Base-by-base conservation (phyloP, 1,140 invertebrate species). In the Bilobella aurantiaca region DNA sequence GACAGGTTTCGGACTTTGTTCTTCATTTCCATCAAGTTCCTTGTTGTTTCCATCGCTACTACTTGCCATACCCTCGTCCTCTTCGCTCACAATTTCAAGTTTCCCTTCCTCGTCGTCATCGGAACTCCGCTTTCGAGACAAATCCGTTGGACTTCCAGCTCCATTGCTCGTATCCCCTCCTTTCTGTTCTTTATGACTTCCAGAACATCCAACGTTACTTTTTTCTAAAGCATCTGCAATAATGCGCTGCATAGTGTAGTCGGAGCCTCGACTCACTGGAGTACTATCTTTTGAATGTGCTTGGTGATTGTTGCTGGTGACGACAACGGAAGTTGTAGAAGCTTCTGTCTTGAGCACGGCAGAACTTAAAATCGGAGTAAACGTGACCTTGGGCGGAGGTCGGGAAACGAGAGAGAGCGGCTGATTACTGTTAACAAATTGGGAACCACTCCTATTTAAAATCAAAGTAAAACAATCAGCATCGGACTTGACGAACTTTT, bases 201-300 rank as follows among this genome's bases (percentile, higher is more conserved):
- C 63, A 23, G 66, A 67, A 62, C 70, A 72, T 14, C 70, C 70
- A 16, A 72, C 70, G 62, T 72, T 72, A 56, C 66, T 68, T 32
- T 61, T 46, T 32, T 68, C 68, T n/a, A 70, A 49, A 42, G 68
- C 71, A 64, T 73, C 71, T 3, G 68, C 66, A 28, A 73, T 73
- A 47, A 73, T 73, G 46, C 67, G 27, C 31, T 70, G 56, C 71
- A 73, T 73, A 28, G 71, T 70, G 30, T 68, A 70, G 25, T 59
- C 64, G 56, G 68, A 70, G 57, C 69, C 58, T 29, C 23, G 58
- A 31, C 8, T 57, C 53, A 12, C 23, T 57, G 53, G 27, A 8
- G n/a, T 12, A 57, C 23, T 57, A 14, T 28, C 53, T 57, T n/a
- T n/a, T n/a, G 8, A 8, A 42, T 42, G 8, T 42, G 8, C 37